A percentile compares a stretch with the other conserved stretches of the same genome.
phyloP scores from a whole-genome alignment of 2,113 vertebrate genomes.

The Spermophilus dauricus region DNA sequence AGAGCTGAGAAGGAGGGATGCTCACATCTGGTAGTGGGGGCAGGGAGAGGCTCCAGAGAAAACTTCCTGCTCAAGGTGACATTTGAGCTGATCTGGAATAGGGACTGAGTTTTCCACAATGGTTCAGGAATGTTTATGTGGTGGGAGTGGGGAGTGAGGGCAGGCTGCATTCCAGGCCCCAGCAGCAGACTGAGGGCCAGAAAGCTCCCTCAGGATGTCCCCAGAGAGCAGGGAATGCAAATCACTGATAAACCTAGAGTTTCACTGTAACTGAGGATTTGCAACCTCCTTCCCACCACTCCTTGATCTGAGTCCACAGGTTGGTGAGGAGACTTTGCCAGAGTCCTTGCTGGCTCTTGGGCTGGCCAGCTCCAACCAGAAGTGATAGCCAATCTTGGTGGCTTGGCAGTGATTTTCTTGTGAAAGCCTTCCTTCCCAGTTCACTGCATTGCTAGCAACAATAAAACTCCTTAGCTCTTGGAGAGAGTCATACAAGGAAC shows the following conservation, averaged over 20 bases:
- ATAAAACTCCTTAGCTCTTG: slow-evolving; percentile 9
- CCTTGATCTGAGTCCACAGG: slow-evolving; percentile 12
- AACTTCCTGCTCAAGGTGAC: slow-evolving; percentile 61
- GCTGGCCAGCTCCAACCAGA: slow-evolving; percentile 11
- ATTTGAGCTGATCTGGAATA: slow-evolving; percentile 67
- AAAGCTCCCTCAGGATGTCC: slow-evolving; percentile 58
- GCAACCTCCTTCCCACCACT: not conserved
- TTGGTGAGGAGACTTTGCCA: not conserved
- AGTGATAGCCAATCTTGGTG: slow-evolving; percentile 20
- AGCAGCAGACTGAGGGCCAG: slow-evolving; percentile 54
- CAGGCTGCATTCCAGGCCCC: slow-evolving; percentile 65
- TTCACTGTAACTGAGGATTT: slow-evolving; percentile 24
- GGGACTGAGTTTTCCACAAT: slow-evolving; percentile 60
- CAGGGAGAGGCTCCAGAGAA: slow-evolving; percentile 51
- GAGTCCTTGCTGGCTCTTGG: not conserved
- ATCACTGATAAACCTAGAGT: slow-evolving; percentile 43
- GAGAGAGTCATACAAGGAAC: slow-evolving; percentile 12
- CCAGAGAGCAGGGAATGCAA: slow-evolving; percentile 55
- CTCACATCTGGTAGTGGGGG: slow-evolving; percentile 66
- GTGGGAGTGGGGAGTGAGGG: slow-evolving; percentile 5
- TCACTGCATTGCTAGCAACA: slow-evolving; percentile 24
- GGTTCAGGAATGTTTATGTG: slow-evolving; percentile 70
- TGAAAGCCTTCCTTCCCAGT: slow-evolving; percentile 39
- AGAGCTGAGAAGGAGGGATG: not conserved
- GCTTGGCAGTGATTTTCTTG: slow-evolving; percentile 11